Percentiles rank a stretch among this genome's conserved stretches.
Conservation (phyloP, 2,113 vertebrate species). For the Myiagra hebetior region DNA sequence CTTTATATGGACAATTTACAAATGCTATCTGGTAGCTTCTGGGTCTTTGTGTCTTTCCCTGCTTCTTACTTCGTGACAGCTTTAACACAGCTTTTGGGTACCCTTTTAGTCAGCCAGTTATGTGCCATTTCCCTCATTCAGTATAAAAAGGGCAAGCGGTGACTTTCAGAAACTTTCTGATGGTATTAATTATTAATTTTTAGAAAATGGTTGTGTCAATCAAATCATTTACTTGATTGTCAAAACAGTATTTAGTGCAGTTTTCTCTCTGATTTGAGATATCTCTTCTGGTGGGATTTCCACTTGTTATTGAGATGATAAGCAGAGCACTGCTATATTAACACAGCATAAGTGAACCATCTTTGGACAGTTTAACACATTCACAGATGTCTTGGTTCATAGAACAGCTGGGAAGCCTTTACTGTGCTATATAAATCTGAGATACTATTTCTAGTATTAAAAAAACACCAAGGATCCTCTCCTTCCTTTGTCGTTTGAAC, state of each 20-base stretch:
- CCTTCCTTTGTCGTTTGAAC: background rate
- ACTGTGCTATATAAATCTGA: background rate
- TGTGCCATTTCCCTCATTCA: background rate
- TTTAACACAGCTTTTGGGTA: background rate
- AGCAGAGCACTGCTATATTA: background rate
- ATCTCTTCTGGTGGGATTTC: background rate
- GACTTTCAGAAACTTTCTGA: background rate
- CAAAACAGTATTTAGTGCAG: background rate
- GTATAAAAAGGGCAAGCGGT: accelerated
- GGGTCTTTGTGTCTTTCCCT: background rate
- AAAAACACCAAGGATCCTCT: background rate
- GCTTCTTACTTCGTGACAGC: background rate
- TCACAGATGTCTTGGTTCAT: background rate
- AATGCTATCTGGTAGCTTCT: background rate
- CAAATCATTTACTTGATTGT: background rate
- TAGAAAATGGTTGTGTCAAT: background rate
- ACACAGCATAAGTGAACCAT: background rate
- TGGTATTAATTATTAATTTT: background rate
- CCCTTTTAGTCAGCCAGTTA: background rate
- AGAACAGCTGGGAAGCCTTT: background rate
- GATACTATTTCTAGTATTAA: background rate
- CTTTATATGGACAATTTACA: background rate
- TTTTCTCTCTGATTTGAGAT: background rate
- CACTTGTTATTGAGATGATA: background rate
- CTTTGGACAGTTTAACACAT: background rate